Percentiles rank a stretch among this genome's conserved stretches.
Evolutionary conservation across 2,113 vertebrate genomes (phyloP).

Genomic region (Pseudorhombus dupliciocellatus): DNA sequence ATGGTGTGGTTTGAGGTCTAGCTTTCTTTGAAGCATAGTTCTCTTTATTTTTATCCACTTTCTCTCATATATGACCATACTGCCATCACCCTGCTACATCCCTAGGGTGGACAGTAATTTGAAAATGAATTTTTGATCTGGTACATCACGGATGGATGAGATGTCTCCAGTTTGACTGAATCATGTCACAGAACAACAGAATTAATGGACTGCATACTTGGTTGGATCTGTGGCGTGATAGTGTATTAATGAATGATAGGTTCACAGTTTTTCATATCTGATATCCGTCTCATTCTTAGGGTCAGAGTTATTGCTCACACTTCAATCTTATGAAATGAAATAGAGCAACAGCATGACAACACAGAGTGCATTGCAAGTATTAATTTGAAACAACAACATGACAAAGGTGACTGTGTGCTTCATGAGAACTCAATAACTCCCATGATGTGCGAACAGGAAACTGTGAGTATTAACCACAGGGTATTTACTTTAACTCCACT

Average conservation of each 20-base stretch:
- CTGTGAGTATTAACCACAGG: too few species aligned
- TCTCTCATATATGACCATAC: not conserved
- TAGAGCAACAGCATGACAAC: not conserved
- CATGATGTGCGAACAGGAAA: too few species aligned
- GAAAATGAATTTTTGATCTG: not conserved
- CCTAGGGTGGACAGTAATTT: not conserved
- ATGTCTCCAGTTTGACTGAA: not conserved
- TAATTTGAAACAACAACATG: too few species aligned
- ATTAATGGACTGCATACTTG: not conserved
- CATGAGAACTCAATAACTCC: too few species aligned
- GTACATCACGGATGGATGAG: not conserved
- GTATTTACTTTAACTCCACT: too few species aligned
- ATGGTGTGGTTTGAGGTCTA: not conserved
- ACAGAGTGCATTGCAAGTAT: not conserved
- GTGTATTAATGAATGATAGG: not conserved
- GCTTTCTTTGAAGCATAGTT: not conserved
- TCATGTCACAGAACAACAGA: not conserved
- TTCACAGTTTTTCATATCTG: not conserved
- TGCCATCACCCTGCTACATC: too few species aligned
- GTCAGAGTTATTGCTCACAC: too few species aligned
- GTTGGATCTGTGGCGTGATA: not conserved
- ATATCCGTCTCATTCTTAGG: not conserved
- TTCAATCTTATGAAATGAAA: not conserved
- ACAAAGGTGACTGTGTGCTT: too few species aligned
- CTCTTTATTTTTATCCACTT: not conserved